Percentiles rank a stretch among this genome's conserved stretches.
Evolutionary conservation across 2,113 vertebrate genomes (phyloP).

Genomic region (Girardinichthys multiradiatus): DNA sequence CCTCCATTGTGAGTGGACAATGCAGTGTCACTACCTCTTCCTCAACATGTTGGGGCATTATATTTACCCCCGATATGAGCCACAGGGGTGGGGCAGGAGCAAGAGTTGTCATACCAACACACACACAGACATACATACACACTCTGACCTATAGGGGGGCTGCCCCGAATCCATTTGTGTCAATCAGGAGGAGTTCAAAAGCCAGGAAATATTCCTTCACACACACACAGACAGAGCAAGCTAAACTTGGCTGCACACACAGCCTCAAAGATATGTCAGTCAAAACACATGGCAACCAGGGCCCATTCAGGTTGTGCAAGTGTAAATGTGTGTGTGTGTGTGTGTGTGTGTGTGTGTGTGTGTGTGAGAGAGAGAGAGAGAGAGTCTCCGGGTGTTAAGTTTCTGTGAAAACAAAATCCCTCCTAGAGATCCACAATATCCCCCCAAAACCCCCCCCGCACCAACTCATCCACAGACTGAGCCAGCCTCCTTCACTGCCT

Average conservation of each 20-base stretch:
- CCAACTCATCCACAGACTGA: conserved; percentile 41
- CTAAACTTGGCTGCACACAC: conserved; percentile 70
- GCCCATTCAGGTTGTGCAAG: conserved; percentile 31
- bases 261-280: conserved; percentile 72
- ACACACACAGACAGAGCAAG: conserved; percentile 44
- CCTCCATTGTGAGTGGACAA: conserved; percentile 80
- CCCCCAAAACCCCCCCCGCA: conserved; percentile 9
- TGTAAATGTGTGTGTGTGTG: conserved; percentile 41
- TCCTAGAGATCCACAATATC: conserved; percentile 39
- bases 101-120: conserved; percentile 58
- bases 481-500: conserved; percentile 24
- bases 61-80: conserved; percentile 71
- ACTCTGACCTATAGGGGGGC: conserved; percentile 61
- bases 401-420: conserved; percentile 71
- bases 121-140: conserved; percentile 52
- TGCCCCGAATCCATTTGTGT: conserved; percentile 72
- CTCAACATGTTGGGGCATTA: conserved; percentile 83
- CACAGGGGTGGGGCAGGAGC: conserved; percentile 42
- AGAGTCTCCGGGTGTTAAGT: conserved; percentile 66
- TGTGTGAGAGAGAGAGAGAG: not conserved
- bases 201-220: conserved; percentile 70
- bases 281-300: conserved; percentile 76
- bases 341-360: conserved; percentile 30
- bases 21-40: conserved; percentile 79
- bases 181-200: conserved; percentile 75